Percentiles rank a stretch among this genome's conserved stretches.
Evolutionary conservation across 1,140 invertebrate genomes (phyloP).

Genomic region (Protaetia brevitarsis): DNA sequence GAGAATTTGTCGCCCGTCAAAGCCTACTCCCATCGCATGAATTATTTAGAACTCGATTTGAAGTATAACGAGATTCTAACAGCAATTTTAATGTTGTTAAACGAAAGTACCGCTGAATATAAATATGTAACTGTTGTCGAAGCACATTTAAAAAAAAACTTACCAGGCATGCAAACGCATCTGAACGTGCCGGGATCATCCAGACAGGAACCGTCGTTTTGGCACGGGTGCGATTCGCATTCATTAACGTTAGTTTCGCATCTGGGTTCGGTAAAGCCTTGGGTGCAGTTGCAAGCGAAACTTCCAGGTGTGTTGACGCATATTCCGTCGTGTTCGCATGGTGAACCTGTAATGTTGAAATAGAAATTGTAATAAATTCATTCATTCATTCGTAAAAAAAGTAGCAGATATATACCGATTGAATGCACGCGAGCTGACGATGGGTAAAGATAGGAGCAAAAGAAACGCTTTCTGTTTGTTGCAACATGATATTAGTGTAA

Average conservation of each 20-base stretch:
- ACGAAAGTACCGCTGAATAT: neutral
- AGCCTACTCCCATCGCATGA: no score
- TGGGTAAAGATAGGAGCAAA: no score
- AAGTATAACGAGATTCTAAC: no score
- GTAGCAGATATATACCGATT: no score
- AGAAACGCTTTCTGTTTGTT: no score
- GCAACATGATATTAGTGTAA: no score
- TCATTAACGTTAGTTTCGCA: conserved; percentile 94
- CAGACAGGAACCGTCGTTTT: conserved; percentile 90
- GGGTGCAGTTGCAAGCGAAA: conserved; percentile 87
- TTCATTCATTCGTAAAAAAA: neutral
- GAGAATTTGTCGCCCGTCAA: no score
- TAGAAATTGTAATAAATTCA: neutral
- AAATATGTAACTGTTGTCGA: neutral
- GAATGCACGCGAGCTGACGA: no score
- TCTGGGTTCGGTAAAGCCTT: conserved; percentile 85
- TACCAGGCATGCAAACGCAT: conserved; percentile 96
- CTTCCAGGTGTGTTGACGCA: conserved; percentile 94
- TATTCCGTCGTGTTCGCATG: conserved; percentile 87
- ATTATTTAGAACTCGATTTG: no score
- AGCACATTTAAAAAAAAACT: conserved; percentile 42
- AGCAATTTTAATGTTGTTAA: neutral
- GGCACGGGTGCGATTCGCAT: conserved; percentile 90
- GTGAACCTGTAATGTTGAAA: conserved; percentile 62
- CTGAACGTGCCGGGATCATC: conserved; percentile 93